These are phyloP conservation scores for Coelopa pilipes DNA, from an alignment of 2,888 invertebrate genomes.

Conservation along the genomic window DNA sequence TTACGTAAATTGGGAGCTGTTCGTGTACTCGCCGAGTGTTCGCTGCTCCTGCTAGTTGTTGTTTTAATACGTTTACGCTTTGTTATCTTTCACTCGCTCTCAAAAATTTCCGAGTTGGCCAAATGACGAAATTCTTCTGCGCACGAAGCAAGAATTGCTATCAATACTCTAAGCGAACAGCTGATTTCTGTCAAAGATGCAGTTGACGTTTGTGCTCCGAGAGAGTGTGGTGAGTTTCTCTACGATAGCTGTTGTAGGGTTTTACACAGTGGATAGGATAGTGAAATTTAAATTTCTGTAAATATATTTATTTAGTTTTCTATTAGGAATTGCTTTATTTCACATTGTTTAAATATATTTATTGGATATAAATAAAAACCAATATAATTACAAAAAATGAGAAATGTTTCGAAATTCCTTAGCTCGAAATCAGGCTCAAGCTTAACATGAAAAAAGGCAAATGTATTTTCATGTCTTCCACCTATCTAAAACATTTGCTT, in stretches of 20 bases:
- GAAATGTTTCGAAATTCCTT: too few species aligned
- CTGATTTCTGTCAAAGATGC: slow-evolving; percentile 14
- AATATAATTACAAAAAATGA: too few species aligned
- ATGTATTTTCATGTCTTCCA: too few species aligned
- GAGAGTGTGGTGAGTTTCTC: neutral
- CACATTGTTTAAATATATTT: too few species aligned
- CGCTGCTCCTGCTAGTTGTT: neutral
- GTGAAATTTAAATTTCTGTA: neutral
- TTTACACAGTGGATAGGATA: neutral
- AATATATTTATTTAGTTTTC: neutral
- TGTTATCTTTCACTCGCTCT: slow-evolving; percentile 10
- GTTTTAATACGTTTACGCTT: neutral
- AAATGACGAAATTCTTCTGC: slow-evolving; percentile 14
- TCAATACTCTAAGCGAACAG: slow-evolving; percentile 5
- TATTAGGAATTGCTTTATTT: neutral
- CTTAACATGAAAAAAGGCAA: too few species aligned
- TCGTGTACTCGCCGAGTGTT: slow-evolving; percentile 5
- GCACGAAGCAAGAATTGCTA: neutral
- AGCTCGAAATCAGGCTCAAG: too few species aligned
- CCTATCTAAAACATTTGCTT: too few species aligned
- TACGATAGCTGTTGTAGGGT: neutral
- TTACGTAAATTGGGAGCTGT: slow-evolving; percentile 25
- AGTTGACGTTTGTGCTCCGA: slow-evolving; percentile 20
- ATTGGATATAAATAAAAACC: too few species aligned
- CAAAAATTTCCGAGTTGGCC: slow-evolving; percentile 2